Evolutionary conservation across 2,797 vertebrate genomes (phyloP), one percentile per base, ranked within the genome.

Genomic region (Stomatorhinus walkeri): DNA sequence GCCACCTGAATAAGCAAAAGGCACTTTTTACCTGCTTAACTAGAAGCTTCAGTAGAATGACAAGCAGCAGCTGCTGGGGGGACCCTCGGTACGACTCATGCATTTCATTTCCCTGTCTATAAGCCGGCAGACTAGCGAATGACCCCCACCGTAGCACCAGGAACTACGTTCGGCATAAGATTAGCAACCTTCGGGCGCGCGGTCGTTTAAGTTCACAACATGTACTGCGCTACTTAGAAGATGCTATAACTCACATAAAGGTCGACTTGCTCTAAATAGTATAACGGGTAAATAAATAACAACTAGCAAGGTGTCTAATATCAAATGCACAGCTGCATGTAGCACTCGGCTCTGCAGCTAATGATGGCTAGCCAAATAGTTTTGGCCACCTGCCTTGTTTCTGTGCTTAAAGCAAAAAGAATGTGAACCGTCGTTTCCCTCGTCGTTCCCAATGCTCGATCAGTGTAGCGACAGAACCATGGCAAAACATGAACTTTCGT

Each of bases 381-480:
- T 88, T 61, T 36, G 64, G 91, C 93, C 93, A 94, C 93, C 64
- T 93, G 94, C 95, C 95, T 95, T 91, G 93, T 94, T 94, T 94
- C 89, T 89, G 92, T 94, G 88, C 91, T 90, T 89, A 86, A 72
- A 89, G 91, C 91, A 92, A 90, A 88, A 95, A 91, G 94, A 95
- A 95, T 93, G 93, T 92, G n/a, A 90, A 89, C 87, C 89, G 90
- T 88, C 59, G 2, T 72, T 88, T 92, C 89, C 91, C 89, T 89
- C 36, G 12, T 88, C 90, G 76, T 91, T 87, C 85, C 36, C 87
- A n/a, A 76, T 24, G 85, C 7, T 28, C 48, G 88, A 89, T 91
- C 92, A 90, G 93, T 94, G 93, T 91, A 93, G 93, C 93, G 92
- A 93, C 90, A 92, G 88, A 91, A 95, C 91, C 94, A 92, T 94